These are phyloP conservation scores for Lacerta bilineata DNA, from an alignment of 2,797 vertebrate species.

Conservation along the genomic window DNA sequence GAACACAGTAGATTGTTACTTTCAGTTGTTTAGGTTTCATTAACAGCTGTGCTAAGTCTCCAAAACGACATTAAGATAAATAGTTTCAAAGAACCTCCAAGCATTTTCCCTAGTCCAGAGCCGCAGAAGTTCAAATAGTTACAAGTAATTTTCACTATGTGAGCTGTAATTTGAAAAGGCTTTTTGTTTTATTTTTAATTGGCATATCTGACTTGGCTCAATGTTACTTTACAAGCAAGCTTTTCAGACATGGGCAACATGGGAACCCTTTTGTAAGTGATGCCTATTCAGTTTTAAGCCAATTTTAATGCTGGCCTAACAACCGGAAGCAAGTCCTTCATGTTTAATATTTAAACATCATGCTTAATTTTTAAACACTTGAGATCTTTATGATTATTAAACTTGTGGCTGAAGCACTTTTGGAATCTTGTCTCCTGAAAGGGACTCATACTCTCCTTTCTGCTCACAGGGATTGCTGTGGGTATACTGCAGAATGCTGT, in stretches of 20 bases:
- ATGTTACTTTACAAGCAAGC: not conserved
- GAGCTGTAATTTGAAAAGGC: not conserved
- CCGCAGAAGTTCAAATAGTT: not conserved
- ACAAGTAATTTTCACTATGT: not conserved
- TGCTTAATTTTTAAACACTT: not conserved
- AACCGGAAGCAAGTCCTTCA: not conserved
- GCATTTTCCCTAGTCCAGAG: not conserved
- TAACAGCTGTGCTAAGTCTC: not conserved
- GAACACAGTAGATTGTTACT: not conserved
- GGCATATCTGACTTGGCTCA: not conserved
- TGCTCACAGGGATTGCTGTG: not conserved
- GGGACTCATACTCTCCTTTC: no score
- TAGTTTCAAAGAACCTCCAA: not conserved
- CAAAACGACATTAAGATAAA: not conserved
- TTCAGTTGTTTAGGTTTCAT: not conserved
- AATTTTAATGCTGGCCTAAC: constrained; percentile 10
- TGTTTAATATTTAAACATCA: constrained; percentile 18
- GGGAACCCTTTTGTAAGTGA: not conserved
- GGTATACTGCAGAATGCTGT: not conserved
- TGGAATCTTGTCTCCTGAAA: not conserved
- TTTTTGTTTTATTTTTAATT: not conserved
- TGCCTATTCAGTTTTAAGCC: not conserved
- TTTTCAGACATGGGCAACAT: not conserved
- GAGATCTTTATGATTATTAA: constrained; percentile 7
- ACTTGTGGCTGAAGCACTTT: not conserved